Conservation (phyloP, 2,888 invertebrate species). For the Patella depressa region DNA sequence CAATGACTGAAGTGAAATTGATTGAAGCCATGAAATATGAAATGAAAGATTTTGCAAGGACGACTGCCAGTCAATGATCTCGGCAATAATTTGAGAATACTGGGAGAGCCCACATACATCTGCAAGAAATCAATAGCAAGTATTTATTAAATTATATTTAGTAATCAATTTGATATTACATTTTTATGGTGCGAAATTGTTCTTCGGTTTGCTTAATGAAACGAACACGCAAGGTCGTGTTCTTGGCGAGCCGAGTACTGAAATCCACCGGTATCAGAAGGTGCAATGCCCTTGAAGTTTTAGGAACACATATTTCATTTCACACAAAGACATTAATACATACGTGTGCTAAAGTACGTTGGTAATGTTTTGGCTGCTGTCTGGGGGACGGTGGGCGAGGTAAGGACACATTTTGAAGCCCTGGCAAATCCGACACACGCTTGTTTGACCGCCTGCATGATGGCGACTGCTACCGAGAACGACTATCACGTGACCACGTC, state of each 20-base stretch:
- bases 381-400: slow-evolving; percentile 72
- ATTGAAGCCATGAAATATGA: too few species aligned
- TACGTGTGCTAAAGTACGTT: slow-evolving; percentile 74
- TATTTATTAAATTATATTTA: too few species aligned
- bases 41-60: too few species aligned
- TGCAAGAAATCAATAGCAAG: too few species aligned
- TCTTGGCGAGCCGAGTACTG: slow-evolving; percentile 24
- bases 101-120: too few species aligned
- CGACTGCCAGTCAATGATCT: too few species aligned
- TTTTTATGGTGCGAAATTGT: too few species aligned
- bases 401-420: slow-evolving; percentile 74
- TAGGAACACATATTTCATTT: slow-evolving; percentile 3
- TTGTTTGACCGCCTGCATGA: slow-evolving; percentile 76
- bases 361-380: slow-evolving; percentile 74
- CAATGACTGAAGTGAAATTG: too few species aligned
- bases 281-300: neutral
- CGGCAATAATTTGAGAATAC: too few species aligned
- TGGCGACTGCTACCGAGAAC: slow-evolving; percentile 68
- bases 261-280: neutral
- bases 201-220: too few species aligned
- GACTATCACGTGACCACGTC: neutral
- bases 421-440: slow-evolving; percentile 76
- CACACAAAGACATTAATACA: slow-evolving; percentile 66
- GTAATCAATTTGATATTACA: too few species aligned
- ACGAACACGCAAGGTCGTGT: slow-evolving; percentile 11